Evolutionary conservation across 2,797 vertebrate species (phyloP).

Genomic region (Oryzias dopingdopingensis): DNA sequence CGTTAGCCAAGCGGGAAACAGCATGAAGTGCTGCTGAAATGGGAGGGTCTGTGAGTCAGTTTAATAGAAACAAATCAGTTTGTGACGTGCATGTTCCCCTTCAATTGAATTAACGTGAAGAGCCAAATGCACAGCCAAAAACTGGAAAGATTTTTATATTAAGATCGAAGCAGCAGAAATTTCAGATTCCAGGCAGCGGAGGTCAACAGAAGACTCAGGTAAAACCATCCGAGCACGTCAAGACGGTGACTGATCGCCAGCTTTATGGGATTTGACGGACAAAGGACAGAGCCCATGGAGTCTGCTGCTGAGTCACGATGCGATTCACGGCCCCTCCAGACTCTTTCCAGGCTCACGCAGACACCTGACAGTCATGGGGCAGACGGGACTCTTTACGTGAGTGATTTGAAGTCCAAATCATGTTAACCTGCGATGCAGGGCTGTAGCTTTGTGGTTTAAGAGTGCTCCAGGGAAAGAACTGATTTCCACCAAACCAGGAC

Average conservation of each 20-base stretch:
- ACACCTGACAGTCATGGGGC: not conserved
- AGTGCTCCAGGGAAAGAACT: not conserved
- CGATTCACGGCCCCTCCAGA: constrained; percentile 24
- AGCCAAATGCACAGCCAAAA: constrained; percentile 3
- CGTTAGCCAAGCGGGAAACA: constrained; percentile 17
- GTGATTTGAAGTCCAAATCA: constrained; percentile 35
- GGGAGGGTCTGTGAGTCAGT: constrained; percentile 12
- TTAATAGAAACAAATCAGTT: constrained; percentile 20
- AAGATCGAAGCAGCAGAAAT: constrained; percentile 18
- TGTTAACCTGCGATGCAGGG: constrained; percentile 10
- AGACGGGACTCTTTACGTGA: constrained; percentile 26
- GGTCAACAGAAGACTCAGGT: constrained; percentile 4
- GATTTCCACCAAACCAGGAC: not conserved
- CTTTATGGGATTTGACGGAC: constrained; percentile 63
- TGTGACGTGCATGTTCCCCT: constrained; percentile 10
- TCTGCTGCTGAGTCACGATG: constrained; percentile 38
- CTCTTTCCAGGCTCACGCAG: not conserved
- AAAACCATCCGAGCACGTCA: constrained; percentile 18
- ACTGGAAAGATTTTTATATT: constrained; percentile 15
- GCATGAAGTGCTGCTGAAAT: constrained; percentile 8
- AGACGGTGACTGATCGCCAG: constrained; percentile 59
- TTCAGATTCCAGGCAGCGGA: constrained; percentile 22
- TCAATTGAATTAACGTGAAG: constrained; percentile 12
- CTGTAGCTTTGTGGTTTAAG: constrained; percentile 3
- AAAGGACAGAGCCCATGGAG: constrained; percentile 45